These are phyloP conservation scores for Phyllostomus hastatus DNA, from an alignment of 2,113 vertebrate genomes.

Conservation along the genomic window DNA sequence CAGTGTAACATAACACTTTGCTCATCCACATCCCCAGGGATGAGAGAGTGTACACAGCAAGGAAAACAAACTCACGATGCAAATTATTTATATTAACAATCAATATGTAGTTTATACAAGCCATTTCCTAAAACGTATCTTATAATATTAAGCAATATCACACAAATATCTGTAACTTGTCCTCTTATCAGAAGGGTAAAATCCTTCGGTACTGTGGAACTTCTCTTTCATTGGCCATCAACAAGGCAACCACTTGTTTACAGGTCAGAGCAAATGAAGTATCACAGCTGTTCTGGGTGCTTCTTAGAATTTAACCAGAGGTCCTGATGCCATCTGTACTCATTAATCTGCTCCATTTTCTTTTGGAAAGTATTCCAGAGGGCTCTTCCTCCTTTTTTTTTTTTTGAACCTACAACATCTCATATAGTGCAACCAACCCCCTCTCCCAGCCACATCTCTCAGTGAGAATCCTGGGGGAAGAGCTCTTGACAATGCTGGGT, in stretches of 20 bases:
- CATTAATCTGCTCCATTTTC: not conserved
- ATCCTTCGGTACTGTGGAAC: not conserved
- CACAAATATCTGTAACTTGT: slow-evolving; percentile 6
- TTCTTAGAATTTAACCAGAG: slow-evolving; percentile 19
- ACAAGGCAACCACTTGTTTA: not conserved
- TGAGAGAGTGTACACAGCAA: not conserved
- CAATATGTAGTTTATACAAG: slow-evolving; percentile 17
- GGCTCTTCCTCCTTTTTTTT: not conserved
- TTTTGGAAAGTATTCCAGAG: not conserved
- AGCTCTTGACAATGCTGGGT: not conserved
- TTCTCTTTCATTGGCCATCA: not conserved
- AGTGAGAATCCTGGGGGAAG: not conserved
- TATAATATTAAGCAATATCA: not conserved
- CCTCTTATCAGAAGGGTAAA: slow-evolving; percentile 30
- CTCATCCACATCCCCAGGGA: slow-evolving; percentile 45
- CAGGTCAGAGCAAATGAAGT: not conserved
- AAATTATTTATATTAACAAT: slow-evolving; percentile 53
- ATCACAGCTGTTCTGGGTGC: not conserved
- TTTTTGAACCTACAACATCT: not conserved
- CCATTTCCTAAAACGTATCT: slow-evolving; percentile 4
- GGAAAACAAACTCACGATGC: slow-evolving; percentile 53
- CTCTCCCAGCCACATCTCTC: not conserved
- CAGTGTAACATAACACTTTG: slow-evolving; percentile 32
- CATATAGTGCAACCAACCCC: not conserved
- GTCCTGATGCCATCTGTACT: not conserved